Conservation (phyloP, 2,888 invertebrate genomes). For the Eupithecia subfuscata region DNA sequence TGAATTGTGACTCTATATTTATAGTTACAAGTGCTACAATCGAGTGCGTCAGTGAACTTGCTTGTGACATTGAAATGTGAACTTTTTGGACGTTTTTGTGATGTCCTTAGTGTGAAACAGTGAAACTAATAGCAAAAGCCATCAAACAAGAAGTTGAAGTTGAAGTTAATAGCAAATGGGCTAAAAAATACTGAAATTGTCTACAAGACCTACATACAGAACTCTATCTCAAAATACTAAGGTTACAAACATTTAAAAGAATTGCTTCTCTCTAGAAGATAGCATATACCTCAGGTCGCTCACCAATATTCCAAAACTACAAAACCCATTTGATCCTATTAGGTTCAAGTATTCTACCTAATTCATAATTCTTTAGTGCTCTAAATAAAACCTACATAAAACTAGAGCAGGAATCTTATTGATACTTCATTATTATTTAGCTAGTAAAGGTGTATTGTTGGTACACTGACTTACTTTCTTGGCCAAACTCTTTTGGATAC, state of each 20-base stretch:
- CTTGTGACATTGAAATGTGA: constrained; percentile 52
- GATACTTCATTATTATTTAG: background rate
- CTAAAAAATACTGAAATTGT: constrained; percentile 1
- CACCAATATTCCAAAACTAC: background rate
- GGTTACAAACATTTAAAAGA: background rate
- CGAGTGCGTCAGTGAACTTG: constrained; percentile 43
- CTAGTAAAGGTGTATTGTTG: too few relatives aligned
- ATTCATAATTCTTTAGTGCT: too few relatives aligned
- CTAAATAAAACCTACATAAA: too few relatives aligned
- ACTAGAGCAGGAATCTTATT: too few relatives aligned
- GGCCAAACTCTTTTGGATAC: background rate
- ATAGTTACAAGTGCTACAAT: constrained; percentile 36
- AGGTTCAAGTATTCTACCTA: background rate
- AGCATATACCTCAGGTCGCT: background rate
- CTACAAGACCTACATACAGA: background rate
- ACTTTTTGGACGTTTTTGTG: constrained; percentile 48
- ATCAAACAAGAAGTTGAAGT: too few relatives aligned
- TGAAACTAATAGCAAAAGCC: constrained; percentile 13
- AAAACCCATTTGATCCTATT: background rate
- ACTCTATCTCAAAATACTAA: background rate
- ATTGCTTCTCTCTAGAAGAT: background rate
- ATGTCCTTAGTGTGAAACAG: constrained; percentile 48
- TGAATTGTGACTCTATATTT: constrained; percentile 35
- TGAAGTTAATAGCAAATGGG: constrained; percentile 16
- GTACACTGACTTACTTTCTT: too few relatives aligned